These are phyloP conservation scores for Thunnus thynnus DNA, from an alignment of 2,113 vertebrate species.

Conservation along the genomic window DNA sequence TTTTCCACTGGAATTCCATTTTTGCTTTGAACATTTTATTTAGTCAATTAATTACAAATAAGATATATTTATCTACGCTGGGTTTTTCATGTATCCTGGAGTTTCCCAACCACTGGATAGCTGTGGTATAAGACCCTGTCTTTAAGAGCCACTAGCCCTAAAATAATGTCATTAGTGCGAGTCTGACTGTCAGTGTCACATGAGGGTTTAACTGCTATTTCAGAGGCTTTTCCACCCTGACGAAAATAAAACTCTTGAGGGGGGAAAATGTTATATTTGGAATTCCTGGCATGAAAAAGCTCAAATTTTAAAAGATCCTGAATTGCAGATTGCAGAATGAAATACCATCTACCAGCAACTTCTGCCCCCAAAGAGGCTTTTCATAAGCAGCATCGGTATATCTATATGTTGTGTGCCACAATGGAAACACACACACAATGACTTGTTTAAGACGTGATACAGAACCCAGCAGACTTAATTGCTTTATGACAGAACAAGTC, in stretches of 20 bases:
- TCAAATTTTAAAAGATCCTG: neutral
- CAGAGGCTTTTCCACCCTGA: slow-evolving; percentile 24
- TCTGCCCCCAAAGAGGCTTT: neutral
- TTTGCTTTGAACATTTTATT: neutral
- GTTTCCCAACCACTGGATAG: slow-evolving; percentile 42
- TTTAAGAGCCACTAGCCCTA: slow-evolving; percentile 23
- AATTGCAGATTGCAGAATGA: neutral
- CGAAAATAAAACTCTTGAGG: slow-evolving; percentile 4
- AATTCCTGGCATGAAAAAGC: neutral
- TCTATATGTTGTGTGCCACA: neutral
- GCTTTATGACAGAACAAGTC: slow-evolving; percentile 71
- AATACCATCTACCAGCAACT: neutral
- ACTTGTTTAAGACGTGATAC: slow-evolving; percentile 48
- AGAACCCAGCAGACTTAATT: slow-evolving; percentile 56
- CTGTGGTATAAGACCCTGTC: slow-evolving; percentile 27
- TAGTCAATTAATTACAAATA: neutral
- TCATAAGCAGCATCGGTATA: slow-evolving; percentile 5
- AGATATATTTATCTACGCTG: slow-evolving; percentile 5
- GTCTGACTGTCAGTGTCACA: slow-evolving; percentile 31
- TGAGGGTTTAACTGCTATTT: slow-evolving; percentile 27
- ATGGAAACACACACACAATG: slow-evolving; percentile 24
- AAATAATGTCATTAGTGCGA: slow-evolving; percentile 40
- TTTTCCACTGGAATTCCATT: slow-evolving; percentile 2
- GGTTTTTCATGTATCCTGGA: slow-evolving; percentile 9
- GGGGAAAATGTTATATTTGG: neutral